These are phyloP conservation scores for Antennarius striatus DNA, from an alignment of 2,113 vertebrate genomes.

Conservation along the genomic window DNA sequence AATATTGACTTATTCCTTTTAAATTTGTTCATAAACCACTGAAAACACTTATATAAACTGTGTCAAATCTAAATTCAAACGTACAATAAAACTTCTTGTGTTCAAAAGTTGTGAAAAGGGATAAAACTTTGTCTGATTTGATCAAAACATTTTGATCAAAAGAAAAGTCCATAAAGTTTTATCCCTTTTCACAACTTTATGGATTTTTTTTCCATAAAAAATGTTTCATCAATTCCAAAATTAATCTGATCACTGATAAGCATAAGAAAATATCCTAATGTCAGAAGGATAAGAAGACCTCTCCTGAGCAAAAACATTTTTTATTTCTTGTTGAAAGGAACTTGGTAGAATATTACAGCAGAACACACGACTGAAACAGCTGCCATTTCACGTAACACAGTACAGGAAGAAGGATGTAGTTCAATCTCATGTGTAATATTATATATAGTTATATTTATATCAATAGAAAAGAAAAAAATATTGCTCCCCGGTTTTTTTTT, in stretches of 20 bases:
- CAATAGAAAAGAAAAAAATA: conserved; percentile 75
- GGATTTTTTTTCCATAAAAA: too few species aligned
- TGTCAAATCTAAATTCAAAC: too few species aligned
- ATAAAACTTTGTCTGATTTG: too few species aligned
- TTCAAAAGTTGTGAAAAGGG: too few species aligned
- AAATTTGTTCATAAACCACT: too few species aligned
- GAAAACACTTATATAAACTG: too few species aligned
- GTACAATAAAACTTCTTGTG: too few species aligned
- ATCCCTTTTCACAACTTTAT: too few species aligned
- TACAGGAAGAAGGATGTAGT: conserved; percentile 80
- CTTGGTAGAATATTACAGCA: conserved; percentile 83
- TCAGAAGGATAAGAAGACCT: conserved; percentile 30
- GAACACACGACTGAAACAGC: conserved; percentile 85
- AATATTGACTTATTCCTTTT: too few species aligned
- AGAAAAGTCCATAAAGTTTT: too few species aligned
- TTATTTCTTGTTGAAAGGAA: conserved; percentile 81
- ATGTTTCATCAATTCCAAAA: too few species aligned
- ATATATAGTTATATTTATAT: conserved; percentile 70
- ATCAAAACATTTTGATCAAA: too few species aligned
- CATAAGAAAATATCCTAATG: neutral
- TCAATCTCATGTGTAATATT: conserved; percentile 75
- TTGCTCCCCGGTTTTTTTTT: conserved; percentile 78
- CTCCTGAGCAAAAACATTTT: conserved; percentile 78
- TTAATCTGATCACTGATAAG: neutral
- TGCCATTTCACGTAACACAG: conserved; percentile 85